These are phyloP conservation scores for Herpetotheres cachinnans DNA, from an alignment of 2,113 vertebrate genomes.

Conservation along the genomic window DNA sequence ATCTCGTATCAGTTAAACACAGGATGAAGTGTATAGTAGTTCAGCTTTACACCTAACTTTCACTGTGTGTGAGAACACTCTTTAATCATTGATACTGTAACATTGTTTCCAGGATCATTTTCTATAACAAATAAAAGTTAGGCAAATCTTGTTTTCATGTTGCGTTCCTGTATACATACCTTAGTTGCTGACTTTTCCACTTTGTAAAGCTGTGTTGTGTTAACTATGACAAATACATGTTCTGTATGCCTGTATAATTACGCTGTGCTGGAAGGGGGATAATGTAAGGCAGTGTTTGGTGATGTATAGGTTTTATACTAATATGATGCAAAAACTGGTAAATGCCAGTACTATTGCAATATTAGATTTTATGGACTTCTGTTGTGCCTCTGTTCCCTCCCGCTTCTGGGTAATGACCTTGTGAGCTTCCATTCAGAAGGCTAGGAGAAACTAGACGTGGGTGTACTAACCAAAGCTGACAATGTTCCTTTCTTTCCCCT, in stretches of 20 bases:
- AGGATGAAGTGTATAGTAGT: not conserved
- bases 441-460: not conserved
- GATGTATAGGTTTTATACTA: not conserved
- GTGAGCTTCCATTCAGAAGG: not conserved
- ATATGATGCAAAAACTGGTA: not conserved
- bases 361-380: not conserved
- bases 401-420: not conserved
- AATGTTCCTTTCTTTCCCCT: not conserved
- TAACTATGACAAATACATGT: not conserved
- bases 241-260: not conserved
- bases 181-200: not conserved
- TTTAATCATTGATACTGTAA: not conserved
- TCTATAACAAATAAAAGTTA: not conserved
- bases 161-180: not conserved
- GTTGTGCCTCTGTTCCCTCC: not conserved
- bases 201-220: not conserved
- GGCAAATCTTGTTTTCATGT: not conserved
- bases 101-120: not conserved
- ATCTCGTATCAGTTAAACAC: not conserved
- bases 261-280: not conserved
- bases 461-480: not conserved
- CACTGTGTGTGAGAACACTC: not conserved
- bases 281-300: not conserved
- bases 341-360: not conserved
- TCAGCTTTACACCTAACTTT: not conserved